phyloP scores from a whole-genome alignment of 2,113 vertebrate genomes.

The Apteryx mantelli region DNA sequence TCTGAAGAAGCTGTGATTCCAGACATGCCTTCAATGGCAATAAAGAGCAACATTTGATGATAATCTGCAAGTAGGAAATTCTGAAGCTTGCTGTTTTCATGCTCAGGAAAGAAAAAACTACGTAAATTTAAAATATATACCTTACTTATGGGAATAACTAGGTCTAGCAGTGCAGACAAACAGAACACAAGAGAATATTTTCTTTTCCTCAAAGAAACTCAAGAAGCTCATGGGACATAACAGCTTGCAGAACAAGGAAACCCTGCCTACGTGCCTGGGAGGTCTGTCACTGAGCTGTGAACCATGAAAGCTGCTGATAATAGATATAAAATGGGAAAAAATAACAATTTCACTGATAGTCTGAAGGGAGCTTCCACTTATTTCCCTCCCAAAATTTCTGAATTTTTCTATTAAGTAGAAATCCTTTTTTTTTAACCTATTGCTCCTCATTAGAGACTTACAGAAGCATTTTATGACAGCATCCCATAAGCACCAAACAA shows the following conservation, averaged over 20 bases:
- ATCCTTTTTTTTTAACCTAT: neutral
- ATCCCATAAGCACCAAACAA: neutral
- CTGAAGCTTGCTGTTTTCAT: neutral
- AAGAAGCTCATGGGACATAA: neutral
- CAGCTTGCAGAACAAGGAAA: neutral
- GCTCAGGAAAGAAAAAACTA: neutral
- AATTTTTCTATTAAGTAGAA: neutral
- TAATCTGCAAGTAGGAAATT: neutral
- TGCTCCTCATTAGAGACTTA: neutral
- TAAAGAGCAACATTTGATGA: neutral
- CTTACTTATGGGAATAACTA: neutral
- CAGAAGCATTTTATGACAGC: neutral
- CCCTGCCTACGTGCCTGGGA: neutral
- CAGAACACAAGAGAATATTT: neutral
- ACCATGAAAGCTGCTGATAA: neutral
- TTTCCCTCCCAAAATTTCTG: neutral
- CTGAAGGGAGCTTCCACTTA: neutral
- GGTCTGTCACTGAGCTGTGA: neutral
- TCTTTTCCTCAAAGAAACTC: neutral
- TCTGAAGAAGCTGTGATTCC: neutral
- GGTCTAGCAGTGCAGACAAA: neutral
- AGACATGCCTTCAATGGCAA: neutral
- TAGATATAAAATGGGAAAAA: neutral
- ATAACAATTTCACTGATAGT: neutral
- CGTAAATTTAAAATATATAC: neutral